Evolutionary conservation across 2,888 invertebrate species (phyloP), one percentile per base, ranked within the genome.

Genomic region (Diaphora mendica): DNA sequence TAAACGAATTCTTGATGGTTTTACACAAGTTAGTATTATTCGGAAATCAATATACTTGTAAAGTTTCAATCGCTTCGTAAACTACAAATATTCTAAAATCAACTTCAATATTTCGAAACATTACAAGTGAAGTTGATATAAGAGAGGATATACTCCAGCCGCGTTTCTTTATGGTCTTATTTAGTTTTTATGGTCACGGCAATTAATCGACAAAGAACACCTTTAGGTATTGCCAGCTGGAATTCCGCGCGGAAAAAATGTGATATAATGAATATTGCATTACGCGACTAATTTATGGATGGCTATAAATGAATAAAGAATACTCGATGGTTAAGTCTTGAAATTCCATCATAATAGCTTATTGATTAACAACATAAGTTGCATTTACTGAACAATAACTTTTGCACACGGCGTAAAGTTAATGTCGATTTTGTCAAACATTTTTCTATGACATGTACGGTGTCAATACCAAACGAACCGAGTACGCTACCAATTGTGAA

Each of bases 231-330:
- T 59, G 42, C 69, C n/a, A 55, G 26, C 48, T 1, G 42, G 66
- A 13, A 73, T 70, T 48, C 62, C 67, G 59, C 70, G 59, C 69
- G n/a, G n/a, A n/a, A 83, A 82, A 82, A 85, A 85, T 83, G 76
- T 79, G 62, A 64, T 68, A 51, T 77, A 83, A 85, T 86, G 79
- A 84, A 84, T 81, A 86, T 86, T 76, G 71, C 83, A 81, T 86
- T 77, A 83, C 72, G 75, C 35, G 66, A 77, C 64, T 77, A 85
- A 82, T 84, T 84, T 83, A 86, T 82, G 68, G 68, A 42, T 70
- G 65, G 44, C 75, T 73, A 75, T 76, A 74, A 82, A 79, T 82
- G 81, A 81, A 81, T 80, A 82, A 85, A 78, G 83, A 81, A 81
- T 68, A 72, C 70, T 80, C 70, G 20, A 73, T 82, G 72, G 73